Base-by-base conservation (phyloP, 2,888 invertebrate species). In the Unio delphinus region DNA sequence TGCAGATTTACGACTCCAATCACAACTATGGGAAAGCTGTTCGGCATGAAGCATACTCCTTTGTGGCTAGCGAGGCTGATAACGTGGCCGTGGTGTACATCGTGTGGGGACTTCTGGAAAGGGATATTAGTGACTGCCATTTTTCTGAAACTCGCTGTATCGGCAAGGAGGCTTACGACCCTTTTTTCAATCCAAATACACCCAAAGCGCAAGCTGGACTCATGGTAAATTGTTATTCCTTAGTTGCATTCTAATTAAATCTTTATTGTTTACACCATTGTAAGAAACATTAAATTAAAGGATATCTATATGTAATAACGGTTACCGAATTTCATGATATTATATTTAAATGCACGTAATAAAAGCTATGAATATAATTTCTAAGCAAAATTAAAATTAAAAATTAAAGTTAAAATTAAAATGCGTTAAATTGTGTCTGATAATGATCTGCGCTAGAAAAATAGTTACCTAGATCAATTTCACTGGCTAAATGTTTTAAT, bases 51-150 rank as follows among this genome's bases (percentile, higher is more conserved):
- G 70, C 72, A 28, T 75, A 80, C 55, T 72, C 74, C n/a, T 86
- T 86, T 69, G 68, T 74, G 28, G 70, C 78, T 23, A 82, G 69
- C 55, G 76, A 74, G 45, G 69, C 62, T 20, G 78, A 79, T 64
- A 68, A 72, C 23, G 67, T 78, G 61, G 76, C 80, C 23, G 71
- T 69, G 20, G 75, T 87, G 8, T 68, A 76, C 65, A 76, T 86
- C 45, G 83, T 80, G 11, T 87, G 84, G 85, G 87, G 87, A 15
- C 76, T 87, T 17, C 71, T 77, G 65, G 75, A 80, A 20, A 80
- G 84, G 61, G 85, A 86, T 69, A 70, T 85, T 67, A 71, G 74
- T 28, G 55, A 23, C 18, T 88, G 88, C 62, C 84, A 87, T 69
- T 80, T 82, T 68, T 85, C 87, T 4, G 82, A 85, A 55, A 72